A percentile compares a stretch with the other conserved stretches of the same genome.
These are phyloP conservation scores for Drosophila sturtevanti DNA, from an alignment of 1,140 invertebrate genomes.

Conservation along the genomic window DNA sequence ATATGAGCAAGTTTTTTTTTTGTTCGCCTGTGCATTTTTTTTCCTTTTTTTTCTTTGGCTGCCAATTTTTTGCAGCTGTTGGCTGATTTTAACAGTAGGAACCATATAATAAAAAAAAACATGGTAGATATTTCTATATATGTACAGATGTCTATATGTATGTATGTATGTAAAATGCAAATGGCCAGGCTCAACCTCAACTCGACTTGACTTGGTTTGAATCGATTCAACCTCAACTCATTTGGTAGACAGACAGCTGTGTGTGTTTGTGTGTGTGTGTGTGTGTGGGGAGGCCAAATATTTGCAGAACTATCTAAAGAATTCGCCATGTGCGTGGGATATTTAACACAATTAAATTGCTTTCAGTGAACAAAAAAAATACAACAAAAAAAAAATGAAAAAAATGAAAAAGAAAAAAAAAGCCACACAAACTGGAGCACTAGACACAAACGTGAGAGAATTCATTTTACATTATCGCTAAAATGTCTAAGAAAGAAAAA, in stretches of 20 bases:
- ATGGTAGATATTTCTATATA: conserved; percentile 34
- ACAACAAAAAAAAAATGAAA: conserved; percentile 4
- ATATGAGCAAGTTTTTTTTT: conserved; percentile 33
- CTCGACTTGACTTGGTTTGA: not conserved
- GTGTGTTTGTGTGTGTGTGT: not conserved
- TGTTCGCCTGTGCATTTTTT: not conserved
- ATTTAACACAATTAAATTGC: conserved; percentile 45
- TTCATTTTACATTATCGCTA: conserved; percentile 6
- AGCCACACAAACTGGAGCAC: conserved; percentile 7
- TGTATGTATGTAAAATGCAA: conserved; percentile 36
- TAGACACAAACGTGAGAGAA: not conserved
- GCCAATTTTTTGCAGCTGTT: conserved; percentile 74
- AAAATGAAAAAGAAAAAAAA: conserved; percentile 33
- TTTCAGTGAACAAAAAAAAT: conserved; percentile 22
- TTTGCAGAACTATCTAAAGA: conserved; percentile 51
- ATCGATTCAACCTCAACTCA: not conserved
- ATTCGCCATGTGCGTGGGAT: conserved; percentile 50
- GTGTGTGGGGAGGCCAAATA: conserved; percentile 36
- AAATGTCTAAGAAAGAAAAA: not conserved
- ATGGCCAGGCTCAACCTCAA: conserved; percentile 23
- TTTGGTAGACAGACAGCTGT: conserved; percentile 41
- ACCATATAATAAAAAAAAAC: too few species aligned
- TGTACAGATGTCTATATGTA: conserved; percentile 32
- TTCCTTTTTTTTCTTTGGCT: conserved; percentile 34
- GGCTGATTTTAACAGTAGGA: conserved; percentile 69